phyloP scores from a whole-genome alignment of 2,797 vertebrate genomes.

The Rhynchonycteris naso region DNA sequence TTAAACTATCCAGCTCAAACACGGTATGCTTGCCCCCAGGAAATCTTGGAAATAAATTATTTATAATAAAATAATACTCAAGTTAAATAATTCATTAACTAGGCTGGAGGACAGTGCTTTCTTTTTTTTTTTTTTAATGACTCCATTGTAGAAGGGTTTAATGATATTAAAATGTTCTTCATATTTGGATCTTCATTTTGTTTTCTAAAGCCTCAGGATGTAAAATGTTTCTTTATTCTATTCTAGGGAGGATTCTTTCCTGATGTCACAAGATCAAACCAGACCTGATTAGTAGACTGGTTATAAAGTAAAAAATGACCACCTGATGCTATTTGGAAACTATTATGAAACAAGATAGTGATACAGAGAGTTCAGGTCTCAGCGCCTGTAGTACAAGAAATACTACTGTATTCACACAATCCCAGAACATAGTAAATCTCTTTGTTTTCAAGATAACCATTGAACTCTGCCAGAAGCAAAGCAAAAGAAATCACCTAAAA shows the following conservation, averaged over 20 bases:
- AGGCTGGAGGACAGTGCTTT: constrained; percentile 44
- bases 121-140: constrained; percentile 42
- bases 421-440: constrained; percentile 49
- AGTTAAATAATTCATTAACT: constrained; percentile 64
- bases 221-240: constrained; percentile 66
- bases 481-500: constrained; percentile 32
- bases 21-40: constrained; percentile 46
- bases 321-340: constrained; percentile 66
- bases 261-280: constrained; percentile 65
- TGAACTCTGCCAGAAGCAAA: constrained; percentile 45
- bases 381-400: neutral
- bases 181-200: constrained; percentile 63
- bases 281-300: constrained; percentile 33
- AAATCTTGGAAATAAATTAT: constrained; percentile 69
- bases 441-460: constrained; percentile 59
- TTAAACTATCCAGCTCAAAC: constrained; percentile 58
- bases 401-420: constrained; percentile 47
- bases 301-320: constrained; percentile 68
- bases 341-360: constrained; percentile 59
- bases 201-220: constrained; percentile 65
- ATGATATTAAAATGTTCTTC: constrained; percentile 47
- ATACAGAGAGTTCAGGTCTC: constrained; percentile 50
- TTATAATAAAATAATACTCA: constrained; percentile 60
- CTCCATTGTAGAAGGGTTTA: constrained; percentile 48
- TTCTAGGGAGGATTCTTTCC: constrained; percentile 58